These are phyloP conservation scores for Limnephilus marmoratus DNA, from an alignment of 2,888 invertebrate species.

Conservation along the genomic window DNA sequence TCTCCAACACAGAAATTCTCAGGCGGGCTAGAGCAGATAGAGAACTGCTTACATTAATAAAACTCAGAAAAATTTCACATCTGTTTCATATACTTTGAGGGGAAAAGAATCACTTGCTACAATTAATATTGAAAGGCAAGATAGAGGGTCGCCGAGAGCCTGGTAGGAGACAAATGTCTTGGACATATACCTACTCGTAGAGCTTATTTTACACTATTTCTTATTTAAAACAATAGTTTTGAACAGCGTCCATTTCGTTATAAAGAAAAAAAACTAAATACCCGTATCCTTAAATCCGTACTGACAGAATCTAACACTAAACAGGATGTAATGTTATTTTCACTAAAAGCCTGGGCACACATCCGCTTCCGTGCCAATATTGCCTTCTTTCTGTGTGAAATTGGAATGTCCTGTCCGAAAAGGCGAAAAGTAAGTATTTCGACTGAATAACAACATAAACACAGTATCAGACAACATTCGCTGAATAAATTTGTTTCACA, in stretches of 20 bases:
- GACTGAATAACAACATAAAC: background rate
- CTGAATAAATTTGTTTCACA: background rate
- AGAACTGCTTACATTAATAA: too few relatives aligned
- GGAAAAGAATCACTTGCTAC: too few relatives aligned
- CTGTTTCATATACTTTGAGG: too few relatives aligned
- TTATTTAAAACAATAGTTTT: background rate
- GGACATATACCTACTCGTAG: too few relatives aligned
- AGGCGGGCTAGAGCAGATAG: too few relatives aligned
- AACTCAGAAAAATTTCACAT: too few relatives aligned
- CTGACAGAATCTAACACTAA: background rate
- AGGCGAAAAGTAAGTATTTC: too few relatives aligned
- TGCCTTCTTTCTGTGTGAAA: conserved; percentile 54
- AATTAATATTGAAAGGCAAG: too few relatives aligned
- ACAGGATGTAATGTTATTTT: conserved; percentile 21
- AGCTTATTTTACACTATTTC: too few relatives aligned
- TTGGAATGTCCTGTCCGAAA: conserved; percentile 55
- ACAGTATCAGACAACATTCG: background rate
- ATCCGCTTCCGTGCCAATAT: conserved; percentile 55
- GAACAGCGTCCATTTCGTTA: background rate
- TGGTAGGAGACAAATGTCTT: too few relatives aligned
- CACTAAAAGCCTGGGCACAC: conserved; percentile 30
- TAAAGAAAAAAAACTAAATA: background rate
- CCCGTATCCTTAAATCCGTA: background rate
- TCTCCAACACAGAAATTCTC: too few relatives aligned
- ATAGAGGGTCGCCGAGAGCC: too few relatives aligned